phyloP scores from a whole-genome alignment of 92 coral and sea anemone species.

The Zoanthus gigantus region DNA sequence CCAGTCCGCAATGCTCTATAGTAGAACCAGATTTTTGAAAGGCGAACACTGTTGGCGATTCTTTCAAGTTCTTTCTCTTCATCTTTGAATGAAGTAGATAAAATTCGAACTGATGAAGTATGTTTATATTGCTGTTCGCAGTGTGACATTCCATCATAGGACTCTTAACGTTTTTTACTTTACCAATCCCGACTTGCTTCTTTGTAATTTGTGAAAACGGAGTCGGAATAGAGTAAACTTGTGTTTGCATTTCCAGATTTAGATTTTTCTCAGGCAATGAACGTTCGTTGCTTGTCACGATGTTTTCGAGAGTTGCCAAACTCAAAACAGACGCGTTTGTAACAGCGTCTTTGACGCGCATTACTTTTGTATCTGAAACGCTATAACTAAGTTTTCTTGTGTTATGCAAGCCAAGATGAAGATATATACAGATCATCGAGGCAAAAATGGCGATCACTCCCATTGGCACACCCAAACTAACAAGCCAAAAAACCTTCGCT shows the following conservation, averaged over 20 bases:
- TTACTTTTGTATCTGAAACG: neutral
- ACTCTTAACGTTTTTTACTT: neutral
- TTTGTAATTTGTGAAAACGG: neutral
- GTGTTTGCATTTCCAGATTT: neutral
- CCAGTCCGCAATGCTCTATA: neutral
- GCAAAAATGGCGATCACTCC: slow-evolving; percentile 22
- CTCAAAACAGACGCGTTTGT: neutral
- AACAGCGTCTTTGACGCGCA: neutral
- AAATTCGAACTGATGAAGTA: neutral
- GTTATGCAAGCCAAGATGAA: neutral
- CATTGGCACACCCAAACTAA: slow-evolving; percentile 14
- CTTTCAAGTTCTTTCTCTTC: neutral
- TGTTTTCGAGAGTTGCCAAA: neutral
- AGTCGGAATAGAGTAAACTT: neutral
- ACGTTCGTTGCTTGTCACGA: neutral
- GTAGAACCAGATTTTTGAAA: neutral
- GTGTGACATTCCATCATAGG: neutral
- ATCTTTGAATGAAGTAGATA: neutral
- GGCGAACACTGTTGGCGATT: neutral
- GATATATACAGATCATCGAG: neutral
- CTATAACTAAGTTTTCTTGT: neutral
- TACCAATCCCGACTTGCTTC: neutral
- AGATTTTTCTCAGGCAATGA: neutral
- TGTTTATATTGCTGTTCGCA: neutral
- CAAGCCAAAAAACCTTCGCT: neutral